Percentiles rank a stretch among this genome's conserved stretches.
These are phyloP conservation scores for Lamellibrachia columna DNA, from an alignment of 2,888 invertebrate species.

Conservation along the genomic window DNA sequence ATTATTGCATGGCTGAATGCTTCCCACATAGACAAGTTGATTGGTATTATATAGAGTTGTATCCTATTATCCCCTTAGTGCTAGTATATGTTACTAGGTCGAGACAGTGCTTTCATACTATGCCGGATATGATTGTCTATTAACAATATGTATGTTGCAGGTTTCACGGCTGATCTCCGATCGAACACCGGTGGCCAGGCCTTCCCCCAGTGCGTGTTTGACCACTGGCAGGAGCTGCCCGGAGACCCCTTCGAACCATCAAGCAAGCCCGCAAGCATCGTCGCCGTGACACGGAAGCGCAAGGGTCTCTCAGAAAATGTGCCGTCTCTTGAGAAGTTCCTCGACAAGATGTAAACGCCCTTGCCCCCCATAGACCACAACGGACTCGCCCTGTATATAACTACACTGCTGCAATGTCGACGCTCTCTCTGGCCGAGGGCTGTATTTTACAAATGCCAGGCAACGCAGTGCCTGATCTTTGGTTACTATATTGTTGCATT, in stretches of 20 bases:
- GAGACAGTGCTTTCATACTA: background rate
- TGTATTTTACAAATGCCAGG: background rate
- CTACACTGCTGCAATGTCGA: background rate
- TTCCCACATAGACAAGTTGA: background rate
- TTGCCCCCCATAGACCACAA: background rate
- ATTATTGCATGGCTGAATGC: background rate
- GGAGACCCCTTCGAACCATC: conserved; percentile 87
- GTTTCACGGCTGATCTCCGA: conserved; percentile 96
- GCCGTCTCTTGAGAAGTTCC: conserved; percentile 91
- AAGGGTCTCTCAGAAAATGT: conserved; percentile 99
- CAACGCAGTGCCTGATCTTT: background rate
- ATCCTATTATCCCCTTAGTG: no score
- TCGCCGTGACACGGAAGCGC: conserved; percentile 93
- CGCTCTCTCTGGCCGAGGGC: background rate
- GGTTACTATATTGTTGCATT: background rate
- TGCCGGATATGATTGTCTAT: background rate
- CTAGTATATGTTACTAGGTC: no score
- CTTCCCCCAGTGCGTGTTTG: conserved; percentile 99
- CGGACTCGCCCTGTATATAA: conserved; percentile 14
- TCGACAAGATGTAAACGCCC: conserved; percentile 93
- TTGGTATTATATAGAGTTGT: no score
- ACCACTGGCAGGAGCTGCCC: conserved; percentile 98
- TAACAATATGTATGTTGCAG: conserved; percentile 55
- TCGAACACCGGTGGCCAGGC: conserved; percentile 98
- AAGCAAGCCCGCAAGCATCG: conserved; percentile 65